Conservation (phyloP, 2,797 vertebrate species). For the Merluccius polli region DNA sequence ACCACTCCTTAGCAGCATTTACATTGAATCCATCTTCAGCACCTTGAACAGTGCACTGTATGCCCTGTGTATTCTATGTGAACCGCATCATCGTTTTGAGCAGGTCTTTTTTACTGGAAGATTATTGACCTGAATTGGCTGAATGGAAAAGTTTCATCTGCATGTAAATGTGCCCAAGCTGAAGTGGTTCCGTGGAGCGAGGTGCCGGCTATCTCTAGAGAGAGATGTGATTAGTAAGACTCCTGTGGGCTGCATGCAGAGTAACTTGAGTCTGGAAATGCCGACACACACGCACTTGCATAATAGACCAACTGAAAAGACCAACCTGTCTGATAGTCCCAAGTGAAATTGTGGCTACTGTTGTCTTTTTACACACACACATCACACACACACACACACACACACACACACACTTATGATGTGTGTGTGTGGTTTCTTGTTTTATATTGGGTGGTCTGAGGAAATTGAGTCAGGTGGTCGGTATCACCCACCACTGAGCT, state of each 20-base stretch:
- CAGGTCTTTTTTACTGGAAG: background rate
- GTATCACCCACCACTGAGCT: slow-evolving; percentile 51
- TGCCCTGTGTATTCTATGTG: background rate
- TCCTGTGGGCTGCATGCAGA: background rate
- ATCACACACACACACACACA: background rate
- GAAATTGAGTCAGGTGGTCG: slow-evolving; percentile 62
- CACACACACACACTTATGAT: slow-evolving; percentile 21
- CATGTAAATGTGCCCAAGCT: background rate
- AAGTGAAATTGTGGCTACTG: background rate
- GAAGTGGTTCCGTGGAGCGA: background rate
- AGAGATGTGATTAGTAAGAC: background rate
- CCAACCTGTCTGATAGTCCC: background rate
- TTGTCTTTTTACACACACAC: background rate
- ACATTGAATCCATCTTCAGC: background rate
- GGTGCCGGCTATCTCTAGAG: background rate
- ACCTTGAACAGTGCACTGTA: background rate
- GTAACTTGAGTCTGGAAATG: background rate
- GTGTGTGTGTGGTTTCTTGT: slow-evolving; percentile 40
- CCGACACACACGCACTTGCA: background rate
- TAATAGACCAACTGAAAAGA: background rate
- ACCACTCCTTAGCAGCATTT: background rate
- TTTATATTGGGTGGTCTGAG: slow-evolving; percentile 55
- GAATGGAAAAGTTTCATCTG: background rate
- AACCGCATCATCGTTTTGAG: background rate
- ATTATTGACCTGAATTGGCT: background rate